Percentiles rank a stretch among this genome's conserved stretches.
Evolutionary conservation across 2,113 vertebrate species (phyloP).

Genomic region (Bolborhynchus lineola): DNA sequence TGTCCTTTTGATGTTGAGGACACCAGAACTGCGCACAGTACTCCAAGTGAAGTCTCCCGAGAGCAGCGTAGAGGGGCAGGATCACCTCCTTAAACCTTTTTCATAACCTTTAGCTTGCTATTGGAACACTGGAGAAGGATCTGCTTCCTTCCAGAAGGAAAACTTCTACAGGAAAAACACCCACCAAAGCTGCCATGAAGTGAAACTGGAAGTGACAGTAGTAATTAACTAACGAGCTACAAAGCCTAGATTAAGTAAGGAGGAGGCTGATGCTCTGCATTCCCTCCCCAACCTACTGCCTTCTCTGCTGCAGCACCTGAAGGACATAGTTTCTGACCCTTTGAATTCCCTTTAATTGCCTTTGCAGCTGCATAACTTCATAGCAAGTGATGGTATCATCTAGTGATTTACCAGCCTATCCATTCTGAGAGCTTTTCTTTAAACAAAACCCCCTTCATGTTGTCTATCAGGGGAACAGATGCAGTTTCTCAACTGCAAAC

Average conservation of each 20-base stretch:
- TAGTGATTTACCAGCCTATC: neutral
- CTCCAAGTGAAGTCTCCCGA: neutral
- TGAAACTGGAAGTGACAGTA: rapidly evolving
- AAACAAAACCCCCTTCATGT: neutral
- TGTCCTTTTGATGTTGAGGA: neutral
- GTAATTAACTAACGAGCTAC: neutral
- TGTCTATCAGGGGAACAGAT: neutral
- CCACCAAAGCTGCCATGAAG: neutral
- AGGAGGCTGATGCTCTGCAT: neutral
- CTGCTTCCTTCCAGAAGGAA: neutral
- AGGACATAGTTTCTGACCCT: rapidly evolving
- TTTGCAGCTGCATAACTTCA: neutral
- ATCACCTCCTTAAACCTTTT: no score
- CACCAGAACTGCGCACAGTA: neutral
- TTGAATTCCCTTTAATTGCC: neutral
- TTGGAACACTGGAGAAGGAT: rapidly evolving
- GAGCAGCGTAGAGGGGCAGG: neutral
- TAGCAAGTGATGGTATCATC: neutral
- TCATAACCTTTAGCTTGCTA: rapidly evolving
- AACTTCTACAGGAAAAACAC: neutral
- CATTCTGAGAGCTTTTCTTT: neutral
- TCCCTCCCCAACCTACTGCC: neutral
- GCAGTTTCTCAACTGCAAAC: neutral
- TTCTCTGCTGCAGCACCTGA: neutral
- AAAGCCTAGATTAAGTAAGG: neutral